A percentile compares a stretch with the other conserved stretches of the same genome.
phyloP scores from a whole-genome alignment of 2,113 vertebrate genomes.

The Hippoglossus stenolepis region DNA sequence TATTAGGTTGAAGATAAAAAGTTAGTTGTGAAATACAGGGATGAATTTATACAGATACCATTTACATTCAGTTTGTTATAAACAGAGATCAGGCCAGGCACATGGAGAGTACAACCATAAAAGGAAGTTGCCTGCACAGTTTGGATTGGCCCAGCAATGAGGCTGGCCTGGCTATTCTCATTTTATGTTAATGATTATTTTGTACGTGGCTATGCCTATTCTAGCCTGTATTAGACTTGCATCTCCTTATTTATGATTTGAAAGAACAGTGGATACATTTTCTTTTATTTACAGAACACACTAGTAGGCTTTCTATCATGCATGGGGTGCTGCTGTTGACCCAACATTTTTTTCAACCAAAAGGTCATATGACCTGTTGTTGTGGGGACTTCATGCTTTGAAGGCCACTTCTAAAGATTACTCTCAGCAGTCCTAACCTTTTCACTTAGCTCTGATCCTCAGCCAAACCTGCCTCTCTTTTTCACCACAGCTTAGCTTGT shows the following conservation, averaged over 20 bases:
- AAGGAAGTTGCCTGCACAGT: constrained; percentile 69
- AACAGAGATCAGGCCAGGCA: constrained; percentile 17
- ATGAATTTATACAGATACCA: constrained; percentile 2
- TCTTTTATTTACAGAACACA: constrained; percentile 50
- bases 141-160: constrained; percentile 47
- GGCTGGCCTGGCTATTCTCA: constrained; percentile 68
- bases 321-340: constrained; percentile 53
- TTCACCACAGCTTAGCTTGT: constrained; percentile 50
- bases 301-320: constrained; percentile 35
- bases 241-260: constrained; percentile 16
- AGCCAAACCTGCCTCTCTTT: constrained; percentile 67
- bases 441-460: constrained; percentile 77
- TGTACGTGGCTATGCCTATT: constrained; percentile 9
- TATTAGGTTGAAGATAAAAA: background rate
- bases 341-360: constrained; percentile 64
- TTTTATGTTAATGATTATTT: constrained; percentile 42
- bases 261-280: constrained; percentile 10
- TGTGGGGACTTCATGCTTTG: constrained; percentile 78
- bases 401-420: constrained; percentile 80
- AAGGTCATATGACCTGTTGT: constrained; percentile 80
- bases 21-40: background rate
- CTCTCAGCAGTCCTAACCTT: constrained; percentile 84
- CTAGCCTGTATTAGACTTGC: background rate
- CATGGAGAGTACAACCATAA: constrained; percentile 54
- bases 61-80: constrained; percentile 25